Evolutionary conservation across 2,113 vertebrate genomes (phyloP), one percentile per base, ranked within the genome.

Genomic region (Neolamprologus tretocephalus): DNA sequence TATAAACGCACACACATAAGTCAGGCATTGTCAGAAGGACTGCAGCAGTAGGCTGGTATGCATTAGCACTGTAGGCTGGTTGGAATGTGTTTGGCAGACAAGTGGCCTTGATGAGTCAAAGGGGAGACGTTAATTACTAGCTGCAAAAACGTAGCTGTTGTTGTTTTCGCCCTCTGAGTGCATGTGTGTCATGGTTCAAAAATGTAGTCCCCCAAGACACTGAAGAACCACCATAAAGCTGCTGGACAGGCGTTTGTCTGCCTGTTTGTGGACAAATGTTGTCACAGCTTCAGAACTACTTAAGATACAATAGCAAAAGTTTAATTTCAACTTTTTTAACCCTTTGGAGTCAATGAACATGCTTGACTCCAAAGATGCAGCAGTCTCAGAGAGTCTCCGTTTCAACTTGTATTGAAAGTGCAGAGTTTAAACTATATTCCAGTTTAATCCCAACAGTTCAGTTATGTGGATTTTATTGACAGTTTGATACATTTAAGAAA

Each of bases 91-190:
- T 85, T 84, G 81, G 87, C 83, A 85, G 88, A 84, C 89, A 92
- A 92, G 84, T 85, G 88, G 88, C 88, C 89, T 93, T 90, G 89
- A 90, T 92, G 87, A 89, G 79, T 85, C 80, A 81, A 61, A 92
- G 47, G 75, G 35, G 51, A 86, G 49, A 71, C 35, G 31, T 81
- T 81, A n/a, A 82, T 87, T 88, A 78, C 45, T 31, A 78, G 5
- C 73, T 51, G 45, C 45, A 78, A 78, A 49, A 78, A 47, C 1
- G 2, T 78, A 78, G 73, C 45, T 78, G 73, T 47, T 78, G 45
- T 51, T 78, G 26, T 78, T 78, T 78, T 78, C 7, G 3, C 45
- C 17, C 73, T 78, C 26, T 78, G 45, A 51, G 45, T 51, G 16
- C 3, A 19, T 78, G 45, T 51, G 73, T 33, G 45, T 78, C 73